Percentiles rank a stretch among this genome's conserved stretches.
Evolutionary conservation across 2,113 vertebrate species (phyloP).

Genomic region (Nesogale talazaci): DNA sequence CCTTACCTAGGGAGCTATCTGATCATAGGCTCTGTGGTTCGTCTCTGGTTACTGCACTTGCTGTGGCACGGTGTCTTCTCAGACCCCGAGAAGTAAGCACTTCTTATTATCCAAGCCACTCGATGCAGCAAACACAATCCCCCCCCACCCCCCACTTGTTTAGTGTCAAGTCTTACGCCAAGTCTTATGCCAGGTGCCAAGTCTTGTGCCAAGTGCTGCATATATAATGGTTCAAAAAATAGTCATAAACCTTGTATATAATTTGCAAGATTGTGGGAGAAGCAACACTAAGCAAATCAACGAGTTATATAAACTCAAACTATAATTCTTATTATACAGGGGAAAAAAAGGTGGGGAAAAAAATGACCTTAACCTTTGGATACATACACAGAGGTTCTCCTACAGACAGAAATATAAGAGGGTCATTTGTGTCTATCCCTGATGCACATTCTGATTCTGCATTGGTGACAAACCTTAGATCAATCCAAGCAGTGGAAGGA

Average conservation of each 20-base stretch:
- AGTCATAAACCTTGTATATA: not conserved
- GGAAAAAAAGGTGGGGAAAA: not conserved
- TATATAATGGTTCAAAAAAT: not conserved
- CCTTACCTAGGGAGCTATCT: constrained; percentile 33
- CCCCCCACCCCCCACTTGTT: constrained; percentile 3
- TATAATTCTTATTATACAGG: constrained; percentile 2
- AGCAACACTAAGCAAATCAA: constrained; percentile 13
- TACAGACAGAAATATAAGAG: not conserved
- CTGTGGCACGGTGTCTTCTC: not conserved
- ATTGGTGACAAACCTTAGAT: not conserved
- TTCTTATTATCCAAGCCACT: constrained; percentile 22
- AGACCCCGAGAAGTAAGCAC: not conserved
- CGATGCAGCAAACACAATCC: not conserved
- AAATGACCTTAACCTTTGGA: not conserved
- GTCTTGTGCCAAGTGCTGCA: not conserved
- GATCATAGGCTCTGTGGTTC: constrained; percentile 44
- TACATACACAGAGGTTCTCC: not conserved
- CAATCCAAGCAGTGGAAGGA: not conserved
- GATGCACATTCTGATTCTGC: not conserved
- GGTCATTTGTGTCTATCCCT: not conserved
- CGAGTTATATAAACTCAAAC: not conserved
- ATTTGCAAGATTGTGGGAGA: not conserved
- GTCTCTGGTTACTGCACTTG: constrained; percentile 20
- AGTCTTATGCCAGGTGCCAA: not conserved
- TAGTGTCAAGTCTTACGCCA: not conserved